Base-by-base conservation (phyloP, 2,113 vertebrate genomes). In the Mesembrinibis cayennensis region DNA sequence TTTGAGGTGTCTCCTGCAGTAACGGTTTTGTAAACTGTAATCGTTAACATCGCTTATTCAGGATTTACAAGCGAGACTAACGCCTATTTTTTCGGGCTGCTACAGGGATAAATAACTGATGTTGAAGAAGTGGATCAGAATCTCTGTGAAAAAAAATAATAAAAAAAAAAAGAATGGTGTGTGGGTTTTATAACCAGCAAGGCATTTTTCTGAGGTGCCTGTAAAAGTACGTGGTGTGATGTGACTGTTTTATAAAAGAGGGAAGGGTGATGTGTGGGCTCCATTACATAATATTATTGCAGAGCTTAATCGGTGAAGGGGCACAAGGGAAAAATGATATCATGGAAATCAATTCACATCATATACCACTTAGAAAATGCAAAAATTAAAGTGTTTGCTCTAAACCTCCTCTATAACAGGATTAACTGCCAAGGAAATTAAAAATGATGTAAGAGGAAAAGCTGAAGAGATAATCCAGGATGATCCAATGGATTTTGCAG, bases 391-490 rank as follows among this genome's bases (percentile, higher is more conserved):
- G 12, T 84, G 69, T 92, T 95, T 96, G 47, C 76, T 92, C 76
- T 76, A 83, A 95, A 84, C 52, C 69, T 88, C 69, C 73, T 84
- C 62, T 79, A 14, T 79, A 94, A 91, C 55, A 87, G 76, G 94
- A 90, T 97, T 96, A 96, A 82, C 52, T 95, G 65, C n/a, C 85
- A 92, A 79, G 58, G 53, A 96, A 96, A 97, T 97, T 67, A 93
- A 94, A 97, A 95, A 92, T 94, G 52, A 93, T 96, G 77, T 92
- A 93, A 96, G 38, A 90, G 56, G 73, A 95, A 87, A 84, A 93
- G 34, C 77, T 94, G 90, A 95, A 91, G 77, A 96, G 86, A 93
- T 96, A 92, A 97, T 96, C 94, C 93, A 89, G 90, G 92, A 96
- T 97, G 92, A 96, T 92, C 94, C 79, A 84, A 80, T 90, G 94